Conservation (phyloP, 2,113 vertebrate genomes). For the Pseudolaguvia tuberculata region DNA sequence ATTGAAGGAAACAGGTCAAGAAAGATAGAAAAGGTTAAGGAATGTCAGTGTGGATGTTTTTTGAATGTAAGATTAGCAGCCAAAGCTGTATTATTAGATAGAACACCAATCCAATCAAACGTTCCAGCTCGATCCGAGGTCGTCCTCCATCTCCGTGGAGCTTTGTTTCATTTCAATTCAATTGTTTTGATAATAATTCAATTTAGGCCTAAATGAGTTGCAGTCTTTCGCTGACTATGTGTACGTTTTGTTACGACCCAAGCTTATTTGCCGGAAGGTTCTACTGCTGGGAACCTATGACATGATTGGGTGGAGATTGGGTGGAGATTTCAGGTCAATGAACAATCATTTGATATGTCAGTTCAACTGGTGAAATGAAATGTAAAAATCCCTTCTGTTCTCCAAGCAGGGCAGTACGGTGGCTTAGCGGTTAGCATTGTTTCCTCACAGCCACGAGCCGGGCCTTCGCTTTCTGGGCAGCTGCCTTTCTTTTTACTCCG, state of each 20-base stretch:
- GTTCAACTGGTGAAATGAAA: too few species aligned
- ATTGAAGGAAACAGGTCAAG: neutral
- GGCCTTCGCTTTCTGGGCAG: too few species aligned
- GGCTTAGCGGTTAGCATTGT: too few species aligned
- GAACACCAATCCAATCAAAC: neutral
- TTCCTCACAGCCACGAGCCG: too few species aligned
- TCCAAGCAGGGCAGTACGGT: too few species aligned
- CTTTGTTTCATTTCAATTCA: neutral
- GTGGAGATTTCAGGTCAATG: too few species aligned
- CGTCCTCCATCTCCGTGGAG: neutral
- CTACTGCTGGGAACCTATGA: too few species aligned
- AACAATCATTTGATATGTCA: too few species aligned
- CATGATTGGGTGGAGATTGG: too few species aligned
- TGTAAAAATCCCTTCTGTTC: neutral
- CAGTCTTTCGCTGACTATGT: too few species aligned
- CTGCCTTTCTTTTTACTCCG: too few species aligned
- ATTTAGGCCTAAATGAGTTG: neutral
- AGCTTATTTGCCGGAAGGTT: too few species aligned
- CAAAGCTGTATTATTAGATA: neutral
- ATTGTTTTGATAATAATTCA: neutral
- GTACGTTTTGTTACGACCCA: neutral
- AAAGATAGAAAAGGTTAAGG: conserved; percentile 6
- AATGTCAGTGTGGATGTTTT: neutral
- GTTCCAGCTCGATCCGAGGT: neutral
- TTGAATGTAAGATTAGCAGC: conserved; percentile 4